Conservation (phyloP, 2,888 invertebrate genomes). For the Cosmia trapezina region DNA sequence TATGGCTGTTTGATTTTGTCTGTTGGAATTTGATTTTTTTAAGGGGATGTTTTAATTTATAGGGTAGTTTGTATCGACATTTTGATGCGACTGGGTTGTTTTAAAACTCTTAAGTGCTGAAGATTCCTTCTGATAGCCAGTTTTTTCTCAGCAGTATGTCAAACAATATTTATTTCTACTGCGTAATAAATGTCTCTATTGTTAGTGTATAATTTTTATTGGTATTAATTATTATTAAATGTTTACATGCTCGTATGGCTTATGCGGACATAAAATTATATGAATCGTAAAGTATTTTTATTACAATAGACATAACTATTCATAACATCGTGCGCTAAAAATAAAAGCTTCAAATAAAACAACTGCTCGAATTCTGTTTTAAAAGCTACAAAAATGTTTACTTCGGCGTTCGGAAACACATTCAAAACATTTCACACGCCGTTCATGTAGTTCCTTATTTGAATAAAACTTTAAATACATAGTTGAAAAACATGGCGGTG, state of each 20-base stretch:
- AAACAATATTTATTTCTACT: conserved; percentile 54
- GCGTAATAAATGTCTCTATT: conserved; percentile 62
- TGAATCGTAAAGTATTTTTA: conserved; percentile 30
- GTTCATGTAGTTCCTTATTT: conserved; percentile 46
- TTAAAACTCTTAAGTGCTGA: conserved; percentile 59
- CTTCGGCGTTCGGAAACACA: conserved; percentile 45
- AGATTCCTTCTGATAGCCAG: conserved; percentile 46
- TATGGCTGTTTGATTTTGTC: conserved; percentile 81
- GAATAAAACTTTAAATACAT: conserved; percentile 58
- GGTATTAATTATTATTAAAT: conserved; percentile 23
- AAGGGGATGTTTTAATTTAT: conserved; percentile 83
- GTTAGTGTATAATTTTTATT: conserved; percentile 36
- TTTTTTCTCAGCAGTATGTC: conserved; percentile 49
- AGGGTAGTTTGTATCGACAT: conserved; percentile 76
- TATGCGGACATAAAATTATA: conserved; percentile 27
- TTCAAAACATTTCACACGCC: conserved; percentile 48
- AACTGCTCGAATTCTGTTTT: neutral
- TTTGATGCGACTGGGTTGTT: conserved; percentile 75
- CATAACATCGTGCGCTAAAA: conserved; percentile 19
- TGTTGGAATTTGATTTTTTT: conserved; percentile 77
- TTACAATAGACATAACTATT: conserved; percentile 6
- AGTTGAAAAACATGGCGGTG: conserved; percentile 53
- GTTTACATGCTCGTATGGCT: conserved; percentile 13
- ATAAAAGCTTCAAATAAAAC: neutral
- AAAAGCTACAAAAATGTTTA: conserved; percentile 21